Percentiles rank a stretch among this genome's conserved stretches.
Conservation (phyloP, 2,797 vertebrate species). For the Aplochiton taeniatus region DNA sequence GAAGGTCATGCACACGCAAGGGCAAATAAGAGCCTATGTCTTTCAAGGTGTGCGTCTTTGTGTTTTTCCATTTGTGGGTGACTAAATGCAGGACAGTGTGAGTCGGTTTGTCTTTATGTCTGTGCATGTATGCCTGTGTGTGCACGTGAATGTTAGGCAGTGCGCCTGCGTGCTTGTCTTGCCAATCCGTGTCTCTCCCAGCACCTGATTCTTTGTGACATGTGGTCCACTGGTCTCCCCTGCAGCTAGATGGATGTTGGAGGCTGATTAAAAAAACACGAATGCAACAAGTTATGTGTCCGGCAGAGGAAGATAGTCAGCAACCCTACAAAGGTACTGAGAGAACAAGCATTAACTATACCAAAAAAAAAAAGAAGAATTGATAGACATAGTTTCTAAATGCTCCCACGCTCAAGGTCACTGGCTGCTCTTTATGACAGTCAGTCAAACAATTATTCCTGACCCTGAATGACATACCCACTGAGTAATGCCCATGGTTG, state of each 20-base stretch:
- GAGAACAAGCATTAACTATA: too few relatives aligned
- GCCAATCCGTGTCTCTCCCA: slow-evolving; percentile 46
- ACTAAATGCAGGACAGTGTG: neutral
- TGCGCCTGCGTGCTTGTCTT: slow-evolving; percentile 4
- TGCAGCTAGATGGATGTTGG: neutral
- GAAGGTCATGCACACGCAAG: slow-evolving; percentile 63
- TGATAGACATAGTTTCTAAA: too few relatives aligned
- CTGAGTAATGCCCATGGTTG: too few relatives aligned
- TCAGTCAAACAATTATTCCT: neutral
- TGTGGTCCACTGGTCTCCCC: neutral
- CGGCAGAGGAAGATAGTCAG: neutral
- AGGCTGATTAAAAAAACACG: too few relatives aligned
- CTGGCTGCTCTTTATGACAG: neutral
- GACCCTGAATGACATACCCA: neutral
- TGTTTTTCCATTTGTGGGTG: neutral
- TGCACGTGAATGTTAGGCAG: slow-evolving; percentile 18
- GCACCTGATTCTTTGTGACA: slow-evolving; percentile 52
- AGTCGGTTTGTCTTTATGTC: neutral
- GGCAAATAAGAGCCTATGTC: slow-evolving; percentile 9
- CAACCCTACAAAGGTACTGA: neutral
- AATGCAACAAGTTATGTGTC: too few relatives aligned
- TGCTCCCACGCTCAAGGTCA: too few relatives aligned
- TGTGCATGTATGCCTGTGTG: slow-evolving; percentile 8
- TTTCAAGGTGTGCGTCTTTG: neutral
- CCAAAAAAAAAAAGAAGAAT: too few relatives aligned